These are phyloP conservation scores for Pseudorectes ferrugineus DNA, from an alignment of 2,113 vertebrate species.

Conservation along the genomic window DNA sequence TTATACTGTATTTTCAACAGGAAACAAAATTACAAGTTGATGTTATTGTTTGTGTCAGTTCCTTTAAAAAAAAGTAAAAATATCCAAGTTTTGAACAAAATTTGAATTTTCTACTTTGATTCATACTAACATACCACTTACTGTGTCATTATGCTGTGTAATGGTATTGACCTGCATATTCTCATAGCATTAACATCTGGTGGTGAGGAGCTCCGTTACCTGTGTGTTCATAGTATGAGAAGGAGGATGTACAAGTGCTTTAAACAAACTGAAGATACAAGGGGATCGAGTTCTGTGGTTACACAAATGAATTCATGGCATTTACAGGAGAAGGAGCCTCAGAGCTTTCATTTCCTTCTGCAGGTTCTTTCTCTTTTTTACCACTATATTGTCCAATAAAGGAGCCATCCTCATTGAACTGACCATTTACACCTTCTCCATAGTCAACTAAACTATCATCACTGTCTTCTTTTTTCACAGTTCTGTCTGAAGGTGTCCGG, in stretches of 20 bases:
- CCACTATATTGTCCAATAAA: slow-evolving; percentile 99
- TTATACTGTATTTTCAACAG: slow-evolving; percentile 55
- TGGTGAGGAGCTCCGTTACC: slow-evolving; percentile 36
- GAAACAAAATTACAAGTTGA: slow-evolving; percentile 47
- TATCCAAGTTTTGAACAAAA: slow-evolving; percentile 39
- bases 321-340: slow-evolving; percentile 94
- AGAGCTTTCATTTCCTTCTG: slow-evolving; percentile 92
- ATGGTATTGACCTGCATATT: slow-evolving; percentile 9
- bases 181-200: slow-evolving; percentile 59
- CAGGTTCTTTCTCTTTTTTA: slow-evolving; percentile 90
- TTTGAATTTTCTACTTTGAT: slow-evolving; percentile 30
- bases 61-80: slow-evolving; percentile 55
- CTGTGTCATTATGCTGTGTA: neutral
- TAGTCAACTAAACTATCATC: slow-evolving; percentile 99
- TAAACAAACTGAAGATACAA: slow-evolving; percentile 52
- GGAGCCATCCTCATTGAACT: slow-evolving; percentile 98
- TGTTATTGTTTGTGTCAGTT: slow-evolving; percentile 49
- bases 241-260: slow-evolving; percentile 57
- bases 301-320: slow-evolving; percentile 98
- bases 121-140: slow-evolving; percentile 38
- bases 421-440: slow-evolving; percentile 94
- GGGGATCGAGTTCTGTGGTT: slow-evolving; percentile 58
- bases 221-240: slow-evolving; percentile 57
- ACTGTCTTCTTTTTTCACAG: slow-evolving; percentile 95
- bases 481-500: slow-evolving; percentile 92